phyloP scores from a whole-genome alignment of 2,113 vertebrate genomes.

The Trematocara variabile region DNA sequence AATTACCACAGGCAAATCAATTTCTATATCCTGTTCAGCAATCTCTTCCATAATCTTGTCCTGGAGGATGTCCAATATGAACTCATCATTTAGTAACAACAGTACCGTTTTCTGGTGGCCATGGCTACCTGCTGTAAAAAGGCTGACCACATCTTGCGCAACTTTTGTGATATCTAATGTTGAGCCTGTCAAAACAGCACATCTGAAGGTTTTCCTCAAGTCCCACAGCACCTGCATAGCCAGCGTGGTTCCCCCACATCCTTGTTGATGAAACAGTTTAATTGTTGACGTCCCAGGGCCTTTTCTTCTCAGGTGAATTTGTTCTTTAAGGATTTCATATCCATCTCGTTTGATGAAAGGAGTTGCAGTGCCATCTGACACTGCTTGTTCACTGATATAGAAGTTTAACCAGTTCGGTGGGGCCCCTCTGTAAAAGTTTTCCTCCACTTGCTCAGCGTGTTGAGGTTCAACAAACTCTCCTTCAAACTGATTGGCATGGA shows the following conservation, averaged over 20 bases:
- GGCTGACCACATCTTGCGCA: background rate
- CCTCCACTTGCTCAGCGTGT: background rate
- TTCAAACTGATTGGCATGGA: background rate
- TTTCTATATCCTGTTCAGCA: background rate
- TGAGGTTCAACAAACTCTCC: background rate
- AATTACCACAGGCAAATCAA: slow-evolving; percentile 1
- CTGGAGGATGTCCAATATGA: background rate
- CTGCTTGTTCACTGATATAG: background rate
- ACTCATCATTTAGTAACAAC: background rate
- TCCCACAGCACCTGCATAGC: slow-evolving; percentile 58
- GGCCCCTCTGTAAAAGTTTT: slow-evolving; percentile 42
- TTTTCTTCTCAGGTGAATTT: background rate
- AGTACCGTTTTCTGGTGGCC: background rate
- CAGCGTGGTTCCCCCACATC: slow-evolving; percentile 49
- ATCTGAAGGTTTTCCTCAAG: slow-evolving; percentile 22
- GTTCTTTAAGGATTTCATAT: background rate
- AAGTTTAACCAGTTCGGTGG: slow-evolving; percentile 48
- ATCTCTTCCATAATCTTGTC: background rate
- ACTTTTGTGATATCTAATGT: background rate
- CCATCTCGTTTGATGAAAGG: slow-evolving; percentile 28
- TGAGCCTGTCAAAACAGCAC: slow-evolving; percentile 26
- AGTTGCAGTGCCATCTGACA: background rate
- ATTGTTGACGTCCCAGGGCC: background rate
- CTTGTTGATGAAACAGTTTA: slow-evolving; percentile 25
- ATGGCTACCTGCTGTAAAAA: background rate